phyloP scores from a whole-genome alignment of 2,797 vertebrate genomes.

The Sebastes vulpes region DNA sequence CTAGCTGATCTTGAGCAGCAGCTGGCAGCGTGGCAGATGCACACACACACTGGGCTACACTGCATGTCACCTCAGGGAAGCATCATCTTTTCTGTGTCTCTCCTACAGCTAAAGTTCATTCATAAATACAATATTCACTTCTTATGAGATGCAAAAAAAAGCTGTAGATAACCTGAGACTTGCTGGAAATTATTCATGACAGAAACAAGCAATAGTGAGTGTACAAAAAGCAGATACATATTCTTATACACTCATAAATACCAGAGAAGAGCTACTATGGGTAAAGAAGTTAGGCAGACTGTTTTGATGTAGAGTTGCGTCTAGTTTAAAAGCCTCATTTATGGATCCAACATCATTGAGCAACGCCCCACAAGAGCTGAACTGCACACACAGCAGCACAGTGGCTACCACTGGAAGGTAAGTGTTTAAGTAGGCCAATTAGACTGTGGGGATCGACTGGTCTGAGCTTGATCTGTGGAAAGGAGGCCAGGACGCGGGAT shows the following conservation, averaged over 20 bases:
- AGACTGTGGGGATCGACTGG: conserved; percentile 74
- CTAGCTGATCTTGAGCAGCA: conserved; percentile 46
- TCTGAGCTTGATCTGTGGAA: conserved; percentile 68
- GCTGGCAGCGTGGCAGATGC: conserved; percentile 37
- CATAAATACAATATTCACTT: conserved; percentile 25
- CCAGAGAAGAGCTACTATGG: not conserved
- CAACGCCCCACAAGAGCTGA: conserved; percentile 20
- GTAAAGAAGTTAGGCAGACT: not conserved
- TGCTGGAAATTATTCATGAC: not conserved
- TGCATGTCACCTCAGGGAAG: conserved; percentile 27
- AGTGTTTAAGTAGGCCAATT: conserved; percentile 84
- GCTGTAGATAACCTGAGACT: not conserved
- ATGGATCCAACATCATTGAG: conserved; percentile 9
- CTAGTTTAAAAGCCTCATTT: conserved; percentile 19
- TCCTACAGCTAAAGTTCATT: conserved; percentile 30
- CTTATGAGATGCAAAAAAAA: not conserved
- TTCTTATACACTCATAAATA: not conserved
- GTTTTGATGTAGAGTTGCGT: not conserved
- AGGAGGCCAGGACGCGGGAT: conserved; percentile 79
- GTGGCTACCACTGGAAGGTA: conserved; percentile 63
- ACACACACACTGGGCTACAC: not conserved
- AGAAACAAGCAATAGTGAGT: not conserved
- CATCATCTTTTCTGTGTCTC: conserved; percentile 24
- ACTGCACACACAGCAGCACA: conserved; percentile 39
- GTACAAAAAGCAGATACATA: not conserved